These are phyloP conservation scores for Psettodes erumei DNA, from an alignment of 2,113 vertebrate genomes.

Conservation along the genomic window DNA sequence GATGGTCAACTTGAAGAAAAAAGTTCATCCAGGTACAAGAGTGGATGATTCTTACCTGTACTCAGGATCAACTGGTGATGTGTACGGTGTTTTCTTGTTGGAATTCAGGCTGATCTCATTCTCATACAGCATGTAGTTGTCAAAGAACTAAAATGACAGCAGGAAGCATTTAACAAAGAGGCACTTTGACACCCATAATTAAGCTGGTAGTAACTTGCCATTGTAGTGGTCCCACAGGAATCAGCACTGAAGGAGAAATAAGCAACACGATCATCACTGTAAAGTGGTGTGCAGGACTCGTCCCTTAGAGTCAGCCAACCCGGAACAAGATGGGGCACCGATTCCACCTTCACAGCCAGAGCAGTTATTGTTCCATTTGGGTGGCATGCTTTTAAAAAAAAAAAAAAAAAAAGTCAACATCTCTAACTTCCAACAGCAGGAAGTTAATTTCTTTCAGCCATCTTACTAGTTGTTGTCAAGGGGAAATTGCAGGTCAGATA, in stretches of 20 bases:
- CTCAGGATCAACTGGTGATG: constrained; percentile 30
- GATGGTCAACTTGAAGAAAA: accelerated
- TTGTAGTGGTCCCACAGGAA: constrained; percentile 81
- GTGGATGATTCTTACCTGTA: constrained; percentile 68
- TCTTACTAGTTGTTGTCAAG: constrained; percentile 68
- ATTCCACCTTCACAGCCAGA: constrained; percentile 78
- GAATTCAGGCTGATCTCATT: constrained; percentile 74
- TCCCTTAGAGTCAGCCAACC: constrained; percentile 75
- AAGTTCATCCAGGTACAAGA: background rate
- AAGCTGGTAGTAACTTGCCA: constrained; percentile 29
- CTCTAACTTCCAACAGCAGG: too few relatives aligned
- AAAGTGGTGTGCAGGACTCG: constrained; percentile 74
- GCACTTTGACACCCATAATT: background rate
- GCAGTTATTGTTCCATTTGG: constrained; percentile 80
- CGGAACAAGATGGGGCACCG: constrained; percentile 62
- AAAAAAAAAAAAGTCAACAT: background rate
- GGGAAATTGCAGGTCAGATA: constrained; percentile 81
- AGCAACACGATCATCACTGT: constrained; percentile 73
- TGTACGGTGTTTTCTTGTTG: background rate
- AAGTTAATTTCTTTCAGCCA: too few relatives aligned
- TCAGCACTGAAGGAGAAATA: constrained; percentile 73
- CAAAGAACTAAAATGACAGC: constrained; percentile 66
- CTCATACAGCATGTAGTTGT: constrained; percentile 77
- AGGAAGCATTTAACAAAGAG: background rate
- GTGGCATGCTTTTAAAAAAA: constrained; percentile 71